Conservation (phyloP, 2,888 invertebrate genomes). For the Teleiodes luculella region DNA sequence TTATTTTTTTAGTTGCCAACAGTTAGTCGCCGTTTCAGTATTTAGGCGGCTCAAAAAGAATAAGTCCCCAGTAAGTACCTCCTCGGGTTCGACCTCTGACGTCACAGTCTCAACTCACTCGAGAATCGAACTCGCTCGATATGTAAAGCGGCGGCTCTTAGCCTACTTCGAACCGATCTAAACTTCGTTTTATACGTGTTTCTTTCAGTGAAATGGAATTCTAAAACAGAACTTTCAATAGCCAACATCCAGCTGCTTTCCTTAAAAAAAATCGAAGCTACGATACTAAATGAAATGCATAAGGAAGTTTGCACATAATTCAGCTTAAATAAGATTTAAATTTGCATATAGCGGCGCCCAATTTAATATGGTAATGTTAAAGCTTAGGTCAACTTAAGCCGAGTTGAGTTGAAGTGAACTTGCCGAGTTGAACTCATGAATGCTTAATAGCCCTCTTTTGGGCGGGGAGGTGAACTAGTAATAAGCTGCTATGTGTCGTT, state of each 20-base stretch:
- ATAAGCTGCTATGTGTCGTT: conserved; percentile 40
- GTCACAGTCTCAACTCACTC: conserved; percentile 24
- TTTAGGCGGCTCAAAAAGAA: too few relatives aligned
- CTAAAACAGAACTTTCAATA: conserved; percentile 18
- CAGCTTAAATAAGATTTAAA: conserved; percentile 3
- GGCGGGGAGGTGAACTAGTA: conserved; percentile 32
- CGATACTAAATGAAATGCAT: background rate
- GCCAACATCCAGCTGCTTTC: conserved; percentile 8
- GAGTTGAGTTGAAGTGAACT: conserved; percentile 3
- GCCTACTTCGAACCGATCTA: conserved; percentile 31
- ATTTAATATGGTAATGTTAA: conserved; percentile 10
- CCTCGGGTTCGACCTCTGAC: background rate
- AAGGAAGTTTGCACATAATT: background rate
- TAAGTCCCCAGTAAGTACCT: too few relatives aligned
- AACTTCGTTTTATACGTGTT: conserved; percentile 24
- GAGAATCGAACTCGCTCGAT: conserved; percentile 31
- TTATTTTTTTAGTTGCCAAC: too few relatives aligned
- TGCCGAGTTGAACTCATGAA: conserved; percentile 34
- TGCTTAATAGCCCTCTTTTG: conserved; percentile 40
- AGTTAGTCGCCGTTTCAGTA: too few relatives aligned
- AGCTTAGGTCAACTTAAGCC: conserved; percentile 7
- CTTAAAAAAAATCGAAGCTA: too few relatives aligned
- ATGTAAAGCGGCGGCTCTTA: conserved; percentile 36
- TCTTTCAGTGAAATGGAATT: conserved; percentile 22
- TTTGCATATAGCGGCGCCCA: background rate